These are phyloP conservation scores for Desoria tigrina DNA, from an alignment of 2,888 invertebrate genomes.

Conservation along the genomic window DNA sequence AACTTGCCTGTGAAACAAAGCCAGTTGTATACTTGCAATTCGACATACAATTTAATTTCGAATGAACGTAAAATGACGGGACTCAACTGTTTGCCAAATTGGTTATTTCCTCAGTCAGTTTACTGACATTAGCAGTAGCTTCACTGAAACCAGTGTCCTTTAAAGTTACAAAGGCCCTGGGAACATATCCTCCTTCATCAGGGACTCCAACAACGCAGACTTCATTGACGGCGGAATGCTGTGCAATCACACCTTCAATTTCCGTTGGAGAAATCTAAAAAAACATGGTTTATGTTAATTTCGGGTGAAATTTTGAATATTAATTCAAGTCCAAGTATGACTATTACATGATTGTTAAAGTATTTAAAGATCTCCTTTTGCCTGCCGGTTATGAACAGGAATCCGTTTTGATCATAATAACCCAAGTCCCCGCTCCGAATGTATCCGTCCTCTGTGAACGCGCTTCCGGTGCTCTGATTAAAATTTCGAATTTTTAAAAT, in stretches of 20 bases:
- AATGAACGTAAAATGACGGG: too few relatives aligned
- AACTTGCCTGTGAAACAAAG: too few relatives aligned
- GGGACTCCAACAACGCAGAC: slow-evolving; percentile 40
- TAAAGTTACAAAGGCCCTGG: slow-evolving; percentile 35
- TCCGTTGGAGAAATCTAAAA: slow-evolving; percentile 48
- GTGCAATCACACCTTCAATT: slow-evolving; percentile 43
- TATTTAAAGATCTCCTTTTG: slow-evolving; percentile 49
- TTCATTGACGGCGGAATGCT: slow-evolving; percentile 42
- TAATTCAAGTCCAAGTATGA: too few relatives aligned
- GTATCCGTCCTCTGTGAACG: slow-evolving; percentile 39
- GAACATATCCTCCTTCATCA: slow-evolving; percentile 39
- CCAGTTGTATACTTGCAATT: too few relatives aligned
- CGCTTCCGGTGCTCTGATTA: too few relatives aligned
- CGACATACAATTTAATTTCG: too few relatives aligned
- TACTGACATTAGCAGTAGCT: background rate
- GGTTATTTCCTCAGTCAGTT: background rate
- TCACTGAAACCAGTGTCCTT: background rate
- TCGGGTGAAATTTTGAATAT: too few relatives aligned
- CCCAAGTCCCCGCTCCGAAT: slow-evolving; percentile 46
- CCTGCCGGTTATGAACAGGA: slow-evolving; percentile 42
- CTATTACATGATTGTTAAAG: slow-evolving; percentile 40
- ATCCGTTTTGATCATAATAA: slow-evolving; percentile 40
- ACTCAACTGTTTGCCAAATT: background rate
- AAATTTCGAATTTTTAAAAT: too few relatives aligned
- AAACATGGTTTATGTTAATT: background rate